Evolutionary conservation across 2,888 invertebrate species (phyloP), one percentile per base, ranked within the genome.

Genomic region (Drosophila rellima): DNA sequence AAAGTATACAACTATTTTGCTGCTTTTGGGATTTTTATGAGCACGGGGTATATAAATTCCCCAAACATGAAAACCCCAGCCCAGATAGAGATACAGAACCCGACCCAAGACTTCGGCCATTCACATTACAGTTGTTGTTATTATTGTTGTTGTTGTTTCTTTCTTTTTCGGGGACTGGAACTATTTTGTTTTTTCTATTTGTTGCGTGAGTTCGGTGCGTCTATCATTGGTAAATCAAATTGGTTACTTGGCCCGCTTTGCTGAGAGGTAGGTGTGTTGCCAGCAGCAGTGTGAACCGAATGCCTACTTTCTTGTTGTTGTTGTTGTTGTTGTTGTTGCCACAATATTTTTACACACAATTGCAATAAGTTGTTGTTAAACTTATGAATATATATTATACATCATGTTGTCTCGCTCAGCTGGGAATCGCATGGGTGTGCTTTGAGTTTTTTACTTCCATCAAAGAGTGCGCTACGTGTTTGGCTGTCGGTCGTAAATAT

Each of bases 131-230:
- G 57, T 57, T 33, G 39, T 78, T 81, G 62, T 60, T 70, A 39
- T 56, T 78, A 29, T 42, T 15, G 8, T 5, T 78, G 33, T 42
- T 33, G 17, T 17, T 2, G 17, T 20, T 35, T 4, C 20, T 13
- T 17, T 18, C 2, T 7, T 29, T 29, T 40, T 40, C 11, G 31
- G 54, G 42, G 11, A 11, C 33, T 35, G 56, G 33, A 35, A 45
- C 23, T 23, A 35, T 35, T 17, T 29, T 44, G 62, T 45, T 29
- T 44, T 64, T 45, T 26, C 61, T 33, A 40, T 62, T 45, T 23
- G 63, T 85, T 82, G 82, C 86, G 82, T 82, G 82, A 55, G 70
- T 55, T 80, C 23, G 60, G 83, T 82, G 82, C 86, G 82, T 82
- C 75, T 82, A 82, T 82, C 78, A 78, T 51, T 50, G 68, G 73